Evolutionary conservation across 2,888 invertebrate genomes (phyloP), one percentile per base, ranked within the genome.

Genomic region (Acheta domesticus): DNA sequence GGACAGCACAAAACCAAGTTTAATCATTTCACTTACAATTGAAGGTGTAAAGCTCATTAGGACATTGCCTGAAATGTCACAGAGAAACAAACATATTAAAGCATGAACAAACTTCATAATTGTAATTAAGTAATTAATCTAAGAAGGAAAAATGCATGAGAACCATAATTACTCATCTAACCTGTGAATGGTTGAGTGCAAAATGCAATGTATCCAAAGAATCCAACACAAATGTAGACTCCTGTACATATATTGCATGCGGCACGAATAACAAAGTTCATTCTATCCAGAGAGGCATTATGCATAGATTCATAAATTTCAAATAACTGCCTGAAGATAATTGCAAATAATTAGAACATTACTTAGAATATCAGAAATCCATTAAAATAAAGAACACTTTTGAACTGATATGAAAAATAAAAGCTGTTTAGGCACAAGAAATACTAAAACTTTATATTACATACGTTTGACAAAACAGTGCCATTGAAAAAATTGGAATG

Each of bases 401-500:
- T 36, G 36, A 1, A 8, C 36, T 36, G 36, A 36, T 36, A 36
- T 5, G 36, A 36, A 36, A 5, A 36, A 1, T 36, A 36, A 36
- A 36, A 36, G 36, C 36, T 36, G 36, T 36, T 36, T 8, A 4
- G 4, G 36, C 36, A 36, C 8, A 5, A 36, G 36, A 36, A 36
- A 36, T 8, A 36, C 36, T 36, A 36, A 36, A 36, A 36, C 0
- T 36, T 36, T 36, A 36, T 8, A 36, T 36, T 36, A 89, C 92
- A 91, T 87, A 96, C 92, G 98, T 97, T 88, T 99, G 99, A 88
- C 99, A 99, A 82, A 96, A 97, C 79, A 98, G 89, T 0, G 98
- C 97, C 94, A 98, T 96, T 16, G 97, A 94, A 87, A 98, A 96
- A 83, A 99, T 98, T 0, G 99, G 99, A 82, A 98, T 89, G 86